These are phyloP conservation scores for Drosophila serrata DNA, from an alignment of 1,140 invertebrate species.

Conservation along the genomic window DNA sequence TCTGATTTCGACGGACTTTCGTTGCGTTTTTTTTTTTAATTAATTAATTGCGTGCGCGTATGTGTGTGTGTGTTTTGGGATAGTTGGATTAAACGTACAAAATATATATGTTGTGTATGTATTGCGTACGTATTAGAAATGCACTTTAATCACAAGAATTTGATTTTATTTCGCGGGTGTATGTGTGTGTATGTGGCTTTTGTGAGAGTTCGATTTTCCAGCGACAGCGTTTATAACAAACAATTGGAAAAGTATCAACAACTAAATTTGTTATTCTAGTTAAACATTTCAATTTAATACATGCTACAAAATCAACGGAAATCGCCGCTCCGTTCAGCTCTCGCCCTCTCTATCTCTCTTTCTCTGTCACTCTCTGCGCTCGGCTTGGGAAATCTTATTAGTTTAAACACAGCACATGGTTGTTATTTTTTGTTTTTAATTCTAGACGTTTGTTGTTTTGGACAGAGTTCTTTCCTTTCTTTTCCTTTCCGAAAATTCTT, in stretches of 20 bases:
- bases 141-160: slow-evolving; percentile 85
- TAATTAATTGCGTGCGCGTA: slow-evolving; percentile 31
- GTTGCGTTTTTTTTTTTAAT: slow-evolving; percentile 59
- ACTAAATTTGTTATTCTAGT: slow-evolving; percentile 85
- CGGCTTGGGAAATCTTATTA: slow-evolving; percentile 34
- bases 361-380: slow-evolving; percentile 22
- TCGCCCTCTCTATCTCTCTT: slow-evolving; percentile 5
- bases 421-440: slow-evolving; percentile 51
- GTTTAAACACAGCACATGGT: slow-evolving; percentile 69
- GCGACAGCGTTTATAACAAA: slow-evolving; percentile 72
- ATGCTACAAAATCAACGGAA: slow-evolving; percentile 76
- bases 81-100: slow-evolving; percentile 32
- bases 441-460: slow-evolving; percentile 43
- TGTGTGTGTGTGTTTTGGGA: slow-evolving; percentile 23
- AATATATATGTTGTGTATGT: slow-evolving; percentile 32
- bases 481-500: slow-evolving; percentile 21
- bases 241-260: slow-evolving; percentile 83
- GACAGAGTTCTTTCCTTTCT: slow-evolving; percentile 28
- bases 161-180: slow-evolving; percentile 67
- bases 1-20: slow-evolving; percentile 38
- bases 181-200: neutral
- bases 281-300: slow-evolving; percentile 79
- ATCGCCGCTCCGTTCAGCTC: slow-evolving; percentile 69
- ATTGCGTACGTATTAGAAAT: slow-evolving; percentile 77
- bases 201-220: slow-evolving; percentile 43